A percentile compares a stretch with the other conserved stretches of the same genome.
phyloP scores from a whole-genome alignment of 1,140 invertebrate species.

The Trichonephila clavipes region DNA sequence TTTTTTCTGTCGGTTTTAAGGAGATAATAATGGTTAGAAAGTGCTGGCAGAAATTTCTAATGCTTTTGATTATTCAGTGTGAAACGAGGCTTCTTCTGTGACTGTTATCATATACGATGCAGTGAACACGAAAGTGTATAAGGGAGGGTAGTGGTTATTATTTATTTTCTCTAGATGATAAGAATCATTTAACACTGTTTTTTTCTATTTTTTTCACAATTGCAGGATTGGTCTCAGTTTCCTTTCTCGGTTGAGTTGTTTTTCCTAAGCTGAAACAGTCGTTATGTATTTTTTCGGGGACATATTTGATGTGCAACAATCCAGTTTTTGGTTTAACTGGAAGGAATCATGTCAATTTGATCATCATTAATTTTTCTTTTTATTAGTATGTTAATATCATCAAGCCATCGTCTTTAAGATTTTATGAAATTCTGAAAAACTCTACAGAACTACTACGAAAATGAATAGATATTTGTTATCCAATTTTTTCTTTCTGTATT shows the following conservation, averaged over 20 bases:
- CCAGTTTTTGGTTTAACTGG: slow-evolving; percentile 13
- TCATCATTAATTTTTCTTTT: neutral
- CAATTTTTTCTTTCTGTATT: too few species aligned
- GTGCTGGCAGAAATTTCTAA: slow-evolving; percentile 49
- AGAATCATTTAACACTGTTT: slow-evolving; percentile 44
- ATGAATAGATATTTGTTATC: too few species aligned
- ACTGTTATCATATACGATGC: slow-evolving; percentile 44
- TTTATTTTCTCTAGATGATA: slow-evolving; percentile 58
- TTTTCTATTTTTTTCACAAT: neutral
- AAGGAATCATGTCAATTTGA: neutral
- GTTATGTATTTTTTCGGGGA: slow-evolving; percentile 3
- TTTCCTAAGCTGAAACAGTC: neutral
- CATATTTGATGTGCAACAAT: neutral
- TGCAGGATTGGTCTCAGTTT: neutral
- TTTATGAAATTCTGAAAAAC: too few species aligned
- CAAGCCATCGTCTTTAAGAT: too few species aligned
- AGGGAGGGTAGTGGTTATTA: slow-evolving; percentile 10
- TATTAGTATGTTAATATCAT: neutral
- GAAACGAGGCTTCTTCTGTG: slow-evolving; percentile 35
- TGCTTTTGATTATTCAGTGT: slow-evolving; percentile 59
- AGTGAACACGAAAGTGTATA: slow-evolving; percentile 29
- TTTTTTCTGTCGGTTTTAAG: neutral
- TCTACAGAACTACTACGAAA: too few species aligned
- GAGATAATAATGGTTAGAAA: slow-evolving; percentile 52
- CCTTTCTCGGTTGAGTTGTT: slow-evolving; percentile 14